phyloP scores from a whole-genome alignment of 2,888 invertebrate genomes.

The Sarcophaga subvicina region DNA sequence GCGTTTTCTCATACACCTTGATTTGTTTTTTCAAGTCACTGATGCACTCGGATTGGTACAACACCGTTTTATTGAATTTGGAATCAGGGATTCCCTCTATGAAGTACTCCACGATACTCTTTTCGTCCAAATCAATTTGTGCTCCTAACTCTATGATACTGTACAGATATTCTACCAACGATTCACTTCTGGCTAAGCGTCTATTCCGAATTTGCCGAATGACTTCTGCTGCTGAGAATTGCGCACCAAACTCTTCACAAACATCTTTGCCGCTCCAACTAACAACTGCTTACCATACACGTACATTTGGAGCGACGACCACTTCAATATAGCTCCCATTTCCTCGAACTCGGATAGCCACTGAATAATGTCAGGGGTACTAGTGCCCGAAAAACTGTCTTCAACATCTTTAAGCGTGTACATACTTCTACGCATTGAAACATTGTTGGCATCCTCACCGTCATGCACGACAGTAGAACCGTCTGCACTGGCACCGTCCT shows the following conservation, averaged over 20 bases:
- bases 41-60: constrained; percentile 19
- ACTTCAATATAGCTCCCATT: constrained; percentile 39
- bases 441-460: no score
- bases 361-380: no score
- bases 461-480: no score
- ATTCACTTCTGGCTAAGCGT: constrained; percentile 40
- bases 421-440: background rate
- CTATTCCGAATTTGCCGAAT: constrained; percentile 46
- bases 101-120: no score
- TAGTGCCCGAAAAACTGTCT: background rate
- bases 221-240: constrained; percentile 46
- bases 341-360: constrained; percentile 19
- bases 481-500: background rate
- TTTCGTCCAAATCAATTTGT: no score
- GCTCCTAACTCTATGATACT: constrained; percentile 48
- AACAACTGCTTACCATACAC: no score
- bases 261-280: background rate
- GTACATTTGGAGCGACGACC: constrained; percentile 42
- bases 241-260: constrained; percentile 53
- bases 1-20: constrained; percentile 28
- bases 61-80: background rate
- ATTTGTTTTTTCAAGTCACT: constrained; percentile 24
- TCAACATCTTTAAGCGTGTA: constrained; percentile 53
- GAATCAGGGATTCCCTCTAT: constrained; percentile 4
- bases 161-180: constrained; percentile 59